Conservation (phyloP, 2,113 vertebrate species). For the Empidonax alnorum region DNA sequence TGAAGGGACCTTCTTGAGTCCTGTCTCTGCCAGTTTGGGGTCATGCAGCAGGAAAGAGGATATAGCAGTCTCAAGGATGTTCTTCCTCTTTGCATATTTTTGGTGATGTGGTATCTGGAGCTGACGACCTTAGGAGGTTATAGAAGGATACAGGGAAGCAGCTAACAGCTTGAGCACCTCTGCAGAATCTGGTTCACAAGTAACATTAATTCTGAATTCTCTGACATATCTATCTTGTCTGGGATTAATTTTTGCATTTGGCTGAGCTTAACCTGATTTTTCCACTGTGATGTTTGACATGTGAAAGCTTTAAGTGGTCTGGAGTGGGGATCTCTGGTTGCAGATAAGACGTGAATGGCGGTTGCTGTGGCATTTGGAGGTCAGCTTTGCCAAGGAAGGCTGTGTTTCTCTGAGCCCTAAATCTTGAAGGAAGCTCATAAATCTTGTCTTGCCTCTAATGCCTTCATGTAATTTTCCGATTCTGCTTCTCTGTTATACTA, state of each 20-base stretch:
- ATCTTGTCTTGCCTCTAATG: background rate
- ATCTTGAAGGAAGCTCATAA: background rate
- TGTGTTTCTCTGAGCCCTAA: background rate
- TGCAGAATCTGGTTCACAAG: background rate
- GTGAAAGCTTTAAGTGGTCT: background rate
- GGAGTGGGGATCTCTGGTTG: background rate
- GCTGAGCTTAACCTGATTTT: background rate
- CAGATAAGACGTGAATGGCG: background rate
- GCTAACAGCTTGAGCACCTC: background rate
- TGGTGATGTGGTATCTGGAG: background rate
- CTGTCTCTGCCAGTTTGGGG: background rate
- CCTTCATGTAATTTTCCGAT: background rate
- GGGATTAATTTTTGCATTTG: background rate
- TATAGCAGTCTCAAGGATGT: background rate
- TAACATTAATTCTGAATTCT: background rate
- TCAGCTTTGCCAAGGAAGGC: background rate
- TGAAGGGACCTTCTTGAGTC: rapidly evolving
- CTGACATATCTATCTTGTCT: background rate
- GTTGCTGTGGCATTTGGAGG: background rate
- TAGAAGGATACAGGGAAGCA: background rate
- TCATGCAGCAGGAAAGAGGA: background rate
- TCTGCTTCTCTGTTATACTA: background rate
- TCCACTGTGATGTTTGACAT: background rate
- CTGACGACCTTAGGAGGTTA: background rate
- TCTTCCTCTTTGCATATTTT: background rate